phyloP scores from a whole-genome alignment of 2,797 vertebrate genomes.

The Acanthornis magna region DNA sequence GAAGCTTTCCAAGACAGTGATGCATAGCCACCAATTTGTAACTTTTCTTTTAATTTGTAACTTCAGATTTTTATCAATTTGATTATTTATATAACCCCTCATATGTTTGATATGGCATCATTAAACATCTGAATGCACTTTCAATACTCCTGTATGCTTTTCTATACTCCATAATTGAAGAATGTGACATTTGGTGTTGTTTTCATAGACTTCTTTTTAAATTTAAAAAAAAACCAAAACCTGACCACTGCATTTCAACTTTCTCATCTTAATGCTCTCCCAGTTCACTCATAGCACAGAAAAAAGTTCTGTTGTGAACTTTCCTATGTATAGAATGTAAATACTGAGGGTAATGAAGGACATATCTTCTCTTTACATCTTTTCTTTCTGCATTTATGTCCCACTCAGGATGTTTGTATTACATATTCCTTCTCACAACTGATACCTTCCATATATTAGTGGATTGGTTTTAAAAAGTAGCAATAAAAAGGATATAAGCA shows the following conservation, averaged over 20 bases:
- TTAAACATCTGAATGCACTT: not conserved
- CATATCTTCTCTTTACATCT: not conserved
- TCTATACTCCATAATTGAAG: not conserved
- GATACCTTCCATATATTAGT: not conserved
- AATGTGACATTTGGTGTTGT: not conserved
- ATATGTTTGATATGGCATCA: not conserved
- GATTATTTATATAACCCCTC: not conserved
- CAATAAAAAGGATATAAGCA: not conserved
- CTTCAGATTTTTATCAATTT: not conserved
- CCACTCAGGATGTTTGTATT: not conserved
- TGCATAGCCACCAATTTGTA: slow-evolving; percentile 27
- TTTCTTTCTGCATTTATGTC: not conserved
- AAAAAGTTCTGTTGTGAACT: not conserved
- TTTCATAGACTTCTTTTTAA: not conserved
- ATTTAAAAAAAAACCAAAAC: not conserved
- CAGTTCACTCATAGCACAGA: not conserved
- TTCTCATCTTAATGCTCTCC: not conserved
- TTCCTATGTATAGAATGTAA: not conserved
- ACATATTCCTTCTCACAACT: not conserved
- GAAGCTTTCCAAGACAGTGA: slow-evolving; percentile 46
- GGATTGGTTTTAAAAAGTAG: not conserved
- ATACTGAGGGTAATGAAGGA: not conserved
- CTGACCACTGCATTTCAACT: not conserved
- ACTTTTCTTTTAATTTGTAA: slow-evolving; percentile 32
- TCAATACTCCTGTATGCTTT: not conserved